These are phyloP conservation scores for Psophia crepitans DNA, from an alignment of 2,113 vertebrate species.

Conservation along the genomic window DNA sequence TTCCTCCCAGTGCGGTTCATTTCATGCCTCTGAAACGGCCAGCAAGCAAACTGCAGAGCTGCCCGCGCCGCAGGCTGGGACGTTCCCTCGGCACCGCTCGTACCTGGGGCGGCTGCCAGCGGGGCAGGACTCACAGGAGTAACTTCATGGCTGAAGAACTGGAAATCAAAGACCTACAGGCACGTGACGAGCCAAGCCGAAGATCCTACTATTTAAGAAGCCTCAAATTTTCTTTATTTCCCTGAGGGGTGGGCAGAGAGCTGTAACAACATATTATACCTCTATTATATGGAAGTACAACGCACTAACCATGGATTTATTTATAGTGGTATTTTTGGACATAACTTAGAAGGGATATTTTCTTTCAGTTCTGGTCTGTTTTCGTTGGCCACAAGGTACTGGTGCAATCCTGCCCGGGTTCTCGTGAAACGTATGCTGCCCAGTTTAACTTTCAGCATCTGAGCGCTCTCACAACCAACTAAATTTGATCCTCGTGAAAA, in stretches of 20 bases:
- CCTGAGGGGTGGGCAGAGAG: not conserved
- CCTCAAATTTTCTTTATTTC: not conserved
- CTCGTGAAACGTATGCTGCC: not conserved
- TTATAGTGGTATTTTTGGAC: not conserved
- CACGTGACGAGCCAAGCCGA: not conserved
- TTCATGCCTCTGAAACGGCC: constrained; percentile 6
- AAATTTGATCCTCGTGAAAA: not conserved
- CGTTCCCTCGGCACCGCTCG: accelerated
- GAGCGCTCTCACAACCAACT: not conserved
- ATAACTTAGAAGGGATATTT: not conserved
- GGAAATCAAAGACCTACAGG: not conserved
- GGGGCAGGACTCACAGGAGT: not conserved
- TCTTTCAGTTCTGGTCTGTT: constrained; percentile 20
- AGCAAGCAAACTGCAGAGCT: not conserved
- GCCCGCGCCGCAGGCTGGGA: accelerated
- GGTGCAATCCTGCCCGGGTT: not conserved
- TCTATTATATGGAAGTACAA: not conserved
- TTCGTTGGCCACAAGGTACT: constrained; percentile 11
- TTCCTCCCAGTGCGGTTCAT: not conserved
- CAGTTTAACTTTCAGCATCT: not conserved
- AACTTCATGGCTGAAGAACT: not conserved
- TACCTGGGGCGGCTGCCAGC: not conserved
- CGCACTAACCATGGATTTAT: not conserved
- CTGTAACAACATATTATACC: not conserved
- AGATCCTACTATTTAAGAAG: not conserved